Evolutionary conservation across 2,888 invertebrate genomes (phyloP).

Genomic region (Ornithoptera alexandrae): DNA sequence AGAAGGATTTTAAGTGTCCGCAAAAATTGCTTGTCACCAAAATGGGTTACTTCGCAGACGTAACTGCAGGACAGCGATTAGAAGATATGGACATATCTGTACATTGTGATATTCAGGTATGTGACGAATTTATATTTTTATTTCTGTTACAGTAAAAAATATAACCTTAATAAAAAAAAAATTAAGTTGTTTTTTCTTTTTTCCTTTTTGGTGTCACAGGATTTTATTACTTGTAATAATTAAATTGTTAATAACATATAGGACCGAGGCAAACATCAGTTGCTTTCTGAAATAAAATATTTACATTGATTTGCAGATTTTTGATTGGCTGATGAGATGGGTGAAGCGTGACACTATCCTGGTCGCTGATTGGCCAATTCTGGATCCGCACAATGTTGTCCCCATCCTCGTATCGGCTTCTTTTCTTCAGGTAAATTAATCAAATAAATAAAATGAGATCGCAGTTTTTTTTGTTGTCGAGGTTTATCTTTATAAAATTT

Average conservation of each 20-base stretch:
- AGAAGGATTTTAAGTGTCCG: conserved; percentile 93
- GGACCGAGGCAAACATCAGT: too few species aligned
- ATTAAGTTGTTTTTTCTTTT: too few species aligned
- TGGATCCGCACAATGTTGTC: conserved; percentile 92
- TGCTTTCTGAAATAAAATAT: too few species aligned
- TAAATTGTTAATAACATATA: too few species aligned
- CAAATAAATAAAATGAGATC: too few species aligned
- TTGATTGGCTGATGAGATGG: conserved; percentile 98
- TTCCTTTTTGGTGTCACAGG: too few species aligned
- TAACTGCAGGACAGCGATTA: conserved; percentile 88
- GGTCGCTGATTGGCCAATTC: conserved; percentile 83
- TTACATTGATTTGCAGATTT: conserved; percentile 81
- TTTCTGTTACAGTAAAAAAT: too few species aligned
- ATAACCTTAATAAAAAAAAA: too few species aligned
- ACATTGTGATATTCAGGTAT: conserved; percentile 95
- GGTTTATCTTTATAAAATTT: too few species aligned
- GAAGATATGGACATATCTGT: conserved; percentile 98
- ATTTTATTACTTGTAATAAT: too few species aligned
- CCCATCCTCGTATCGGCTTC: conserved; percentile 96
- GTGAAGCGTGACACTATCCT: conserved; percentile 88
- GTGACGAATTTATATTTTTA: too few species aligned
- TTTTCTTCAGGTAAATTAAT: conserved; percentile 83
- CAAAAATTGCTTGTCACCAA: conserved; percentile 91
- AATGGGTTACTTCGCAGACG: conserved; percentile 97
- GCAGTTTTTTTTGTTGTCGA: too few species aligned